Percentiles rank a stretch among this genome's conserved stretches.
phyloP scores from a whole-genome alignment of 2,797 vertebrate species.

The Botia almorhae region DNA sequence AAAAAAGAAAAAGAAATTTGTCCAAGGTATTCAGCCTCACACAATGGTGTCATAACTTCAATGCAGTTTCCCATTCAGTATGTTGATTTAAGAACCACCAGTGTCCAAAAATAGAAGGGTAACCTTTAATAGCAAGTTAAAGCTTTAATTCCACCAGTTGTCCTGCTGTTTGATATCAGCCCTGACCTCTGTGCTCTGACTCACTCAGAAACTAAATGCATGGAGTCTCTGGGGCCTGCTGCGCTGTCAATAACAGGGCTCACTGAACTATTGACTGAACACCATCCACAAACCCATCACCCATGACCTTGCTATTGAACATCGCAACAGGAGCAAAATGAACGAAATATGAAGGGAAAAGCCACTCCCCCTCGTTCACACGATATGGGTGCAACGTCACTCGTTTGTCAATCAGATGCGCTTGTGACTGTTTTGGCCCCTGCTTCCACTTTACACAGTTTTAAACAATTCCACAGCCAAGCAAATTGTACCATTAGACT shows the following conservation, averaged over 20 bases:
- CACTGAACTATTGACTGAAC: slow-evolving; percentile 59
- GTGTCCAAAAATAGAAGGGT: slow-evolving; percentile 44
- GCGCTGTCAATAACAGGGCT: slow-evolving; percentile 57
- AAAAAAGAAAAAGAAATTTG: neutral
- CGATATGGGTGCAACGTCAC: slow-evolving; percentile 8
- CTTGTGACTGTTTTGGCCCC: neutral
- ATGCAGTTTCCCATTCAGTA: neutral
- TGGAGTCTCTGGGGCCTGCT: slow-evolving; percentile 45
- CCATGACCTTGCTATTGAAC: slow-evolving; percentile 51
- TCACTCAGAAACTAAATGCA: slow-evolving; percentile 44
- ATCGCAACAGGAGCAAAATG: slow-evolving; percentile 46
- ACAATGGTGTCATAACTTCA: neutral
- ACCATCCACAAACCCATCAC: slow-evolving; percentile 48
- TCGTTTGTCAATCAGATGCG: slow-evolving; percentile 19
- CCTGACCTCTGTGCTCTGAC: slow-evolving; percentile 48
- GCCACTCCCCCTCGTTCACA: slow-evolving; percentile 7
- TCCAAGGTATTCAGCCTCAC: neutral
- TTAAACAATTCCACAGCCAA: slow-evolving; percentile 2
- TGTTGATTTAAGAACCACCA: slow-evolving; percentile 19
- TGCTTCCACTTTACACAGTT: neutral
- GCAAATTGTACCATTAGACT: neutral
- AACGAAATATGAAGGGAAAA: slow-evolving; percentile 39
- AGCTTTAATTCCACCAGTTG: slow-evolving; percentile 57
- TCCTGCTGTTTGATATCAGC: slow-evolving; percentile 55
- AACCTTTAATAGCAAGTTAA: slow-evolving; percentile 53